Conservation (phyloP, 2,797 vertebrate genomes). For the Austrolebias charrua region DNA sequence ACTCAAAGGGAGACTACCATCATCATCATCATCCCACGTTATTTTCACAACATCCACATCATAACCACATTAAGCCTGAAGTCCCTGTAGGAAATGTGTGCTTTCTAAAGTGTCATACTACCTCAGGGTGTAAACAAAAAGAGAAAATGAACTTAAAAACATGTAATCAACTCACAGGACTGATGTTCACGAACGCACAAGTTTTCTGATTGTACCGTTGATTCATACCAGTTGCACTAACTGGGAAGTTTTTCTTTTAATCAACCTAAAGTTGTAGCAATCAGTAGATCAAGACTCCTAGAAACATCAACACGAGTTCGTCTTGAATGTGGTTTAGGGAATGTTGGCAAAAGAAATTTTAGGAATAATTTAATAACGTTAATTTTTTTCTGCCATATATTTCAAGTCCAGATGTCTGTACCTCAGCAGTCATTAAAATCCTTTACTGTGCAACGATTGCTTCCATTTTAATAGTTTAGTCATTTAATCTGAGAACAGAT, state of each 20-base stretch:
- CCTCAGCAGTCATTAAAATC: constrained; percentile 44
- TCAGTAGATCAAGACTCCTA: constrained; percentile 50
- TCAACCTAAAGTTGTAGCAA: constrained; percentile 48
- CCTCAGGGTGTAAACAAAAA: constrained; percentile 44
- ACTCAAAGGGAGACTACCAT: constrained; percentile 61
- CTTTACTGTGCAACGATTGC: constrained; percentile 48
- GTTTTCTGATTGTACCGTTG: constrained; percentile 62
- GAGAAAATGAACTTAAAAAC: constrained; percentile 19
- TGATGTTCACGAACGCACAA: constrained; percentile 68
- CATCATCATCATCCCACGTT: constrained; percentile 22
- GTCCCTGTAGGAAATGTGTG: constrained; percentile 61
- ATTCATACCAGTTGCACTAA: constrained; percentile 38
- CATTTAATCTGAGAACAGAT: constrained; percentile 31
- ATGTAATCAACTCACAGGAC: constrained; percentile 54
- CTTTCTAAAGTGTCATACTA: constrained; percentile 58
- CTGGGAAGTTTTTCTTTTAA: constrained; percentile 38
- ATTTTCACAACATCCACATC: constrained; percentile 55
- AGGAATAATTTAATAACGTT: constrained; percentile 17
- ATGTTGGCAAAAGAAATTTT: constrained; percentile 41
- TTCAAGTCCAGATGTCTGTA: constrained; percentile 16
- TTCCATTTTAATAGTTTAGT: constrained; percentile 41
- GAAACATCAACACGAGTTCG: constrained; percentile 22
- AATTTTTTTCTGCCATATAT: constrained; percentile 21
- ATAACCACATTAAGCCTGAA: constrained; percentile 59
- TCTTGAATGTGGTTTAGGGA: constrained; percentile 53